phyloP scores from a whole-genome alignment of 1,140 invertebrate genomes.

The Leucophenga varia region DNA sequence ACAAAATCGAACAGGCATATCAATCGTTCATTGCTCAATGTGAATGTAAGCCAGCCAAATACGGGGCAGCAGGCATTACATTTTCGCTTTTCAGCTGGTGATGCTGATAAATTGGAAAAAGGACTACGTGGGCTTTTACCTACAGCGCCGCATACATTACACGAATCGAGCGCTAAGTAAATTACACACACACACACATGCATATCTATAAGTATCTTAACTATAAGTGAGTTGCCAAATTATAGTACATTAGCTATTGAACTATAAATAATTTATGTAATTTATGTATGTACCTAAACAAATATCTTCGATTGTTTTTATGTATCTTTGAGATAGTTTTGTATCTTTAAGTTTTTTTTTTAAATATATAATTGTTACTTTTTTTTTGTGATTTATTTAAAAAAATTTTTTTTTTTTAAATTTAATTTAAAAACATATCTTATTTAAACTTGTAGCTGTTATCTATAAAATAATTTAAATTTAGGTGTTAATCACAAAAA shows the following conservation, averaged over 20 bases:
- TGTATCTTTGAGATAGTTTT: conserved; percentile 7
- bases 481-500: conserved; percentile 6
- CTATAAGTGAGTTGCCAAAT: no score
- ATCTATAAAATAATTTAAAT: no score
- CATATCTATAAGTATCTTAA: conserved; percentile 11
- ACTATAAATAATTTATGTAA: no score
- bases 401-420: conserved; percentile 16
- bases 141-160: conserved; percentile 40
- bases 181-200: conserved; percentile 13
- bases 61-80: conserved; percentile 32
- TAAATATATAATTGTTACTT: conserved; percentile 19
- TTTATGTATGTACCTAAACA: neutral
- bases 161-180: conserved; percentile 43
- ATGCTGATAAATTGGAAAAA: conserved; percentile 55
- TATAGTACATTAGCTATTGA: no score
- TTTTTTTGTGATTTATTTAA: conserved; percentile 35
- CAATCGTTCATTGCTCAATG: no score
- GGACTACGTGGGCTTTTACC: conserved; percentile 45
- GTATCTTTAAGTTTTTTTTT: neutral
- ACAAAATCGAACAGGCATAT: no score
- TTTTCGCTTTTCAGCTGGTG: conserved; percentile 53
- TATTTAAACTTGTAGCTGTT: no score
- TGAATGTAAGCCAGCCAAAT: conserved; percentile 9
- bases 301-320: neutral
- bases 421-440: no score